phyloP scores from a whole-genome alignment of 2,797 vertebrate genomes.

The Hafferia zeledoni region DNA sequence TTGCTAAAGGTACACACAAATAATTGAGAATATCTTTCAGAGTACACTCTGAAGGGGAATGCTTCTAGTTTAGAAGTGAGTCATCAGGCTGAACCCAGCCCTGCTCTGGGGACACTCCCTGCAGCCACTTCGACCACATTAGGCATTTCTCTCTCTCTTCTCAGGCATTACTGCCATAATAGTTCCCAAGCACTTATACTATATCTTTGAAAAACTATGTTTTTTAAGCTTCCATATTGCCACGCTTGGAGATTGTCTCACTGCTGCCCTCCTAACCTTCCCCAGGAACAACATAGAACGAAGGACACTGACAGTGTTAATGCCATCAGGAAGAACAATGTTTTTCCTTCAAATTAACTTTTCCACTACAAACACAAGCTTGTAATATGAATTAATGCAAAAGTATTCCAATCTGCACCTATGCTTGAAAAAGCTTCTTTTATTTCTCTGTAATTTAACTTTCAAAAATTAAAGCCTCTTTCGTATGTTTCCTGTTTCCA shows the following conservation, averaged over 20 bases:
- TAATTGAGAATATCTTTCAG: background rate
- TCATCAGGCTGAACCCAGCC: background rate
- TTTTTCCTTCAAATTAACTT: background rate
- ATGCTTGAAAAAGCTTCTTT: background rate
- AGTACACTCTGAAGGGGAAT: background rate
- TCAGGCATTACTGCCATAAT: background rate
- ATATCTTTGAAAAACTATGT: background rate
- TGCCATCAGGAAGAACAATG: background rate
- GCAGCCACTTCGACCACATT: background rate
- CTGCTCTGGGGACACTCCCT: background rate
- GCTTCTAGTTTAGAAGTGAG: background rate
- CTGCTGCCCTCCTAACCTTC: background rate
- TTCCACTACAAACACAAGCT: background rate
- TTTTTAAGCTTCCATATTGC: background rate
- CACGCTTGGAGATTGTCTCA: background rate
- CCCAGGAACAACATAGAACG: background rate
- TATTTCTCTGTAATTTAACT: conserved; percentile 2
- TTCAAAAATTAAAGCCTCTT: conserved; percentile 4
- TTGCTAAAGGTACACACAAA: background rate
- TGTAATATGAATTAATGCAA: background rate
- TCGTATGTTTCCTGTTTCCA: background rate
- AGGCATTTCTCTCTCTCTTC: background rate
- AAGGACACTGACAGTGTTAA: background rate
- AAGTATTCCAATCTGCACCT: background rate
- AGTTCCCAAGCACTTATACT: background rate